A percentile compares a stretch with the other conserved stretches of the same genome.
Evolutionary conservation across 2,113 vertebrate genomes (phyloP).

Genomic region (Odocoileus hemionus): DNA sequence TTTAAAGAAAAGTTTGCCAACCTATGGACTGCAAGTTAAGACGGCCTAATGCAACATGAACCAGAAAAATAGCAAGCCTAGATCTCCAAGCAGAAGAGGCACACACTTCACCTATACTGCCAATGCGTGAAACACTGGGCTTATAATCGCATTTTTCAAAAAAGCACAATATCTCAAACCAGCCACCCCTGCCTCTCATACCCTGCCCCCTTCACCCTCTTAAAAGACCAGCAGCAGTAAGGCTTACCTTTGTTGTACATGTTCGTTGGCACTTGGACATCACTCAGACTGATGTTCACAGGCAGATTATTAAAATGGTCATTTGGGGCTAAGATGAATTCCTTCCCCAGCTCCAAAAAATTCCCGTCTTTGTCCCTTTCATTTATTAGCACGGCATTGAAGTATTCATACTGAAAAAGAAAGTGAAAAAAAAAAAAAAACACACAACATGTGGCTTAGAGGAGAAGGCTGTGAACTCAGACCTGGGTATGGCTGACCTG

Average conservation of each 20-base stretch:
- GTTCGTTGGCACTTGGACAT: constrained; percentile 98
- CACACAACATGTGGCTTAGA: not conserved
- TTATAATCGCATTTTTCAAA: not conserved
- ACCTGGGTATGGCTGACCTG: rapidly evolving
- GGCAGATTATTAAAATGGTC: constrained; percentile 99
- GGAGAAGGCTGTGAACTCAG: not conserved
- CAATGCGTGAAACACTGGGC: not conserved
- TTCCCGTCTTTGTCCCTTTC: constrained; percentile 94
- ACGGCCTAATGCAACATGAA: not conserved
- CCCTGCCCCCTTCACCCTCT: rapidly evolving
- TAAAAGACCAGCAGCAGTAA: rapidly evolving
- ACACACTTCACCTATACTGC: not conserved
- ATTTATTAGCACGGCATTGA: constrained; percentile 98
- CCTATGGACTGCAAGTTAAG: not conserved
- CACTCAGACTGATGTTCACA: constrained; percentile 96
- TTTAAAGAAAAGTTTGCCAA: not conserved
- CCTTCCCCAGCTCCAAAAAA: constrained; percentile 93
- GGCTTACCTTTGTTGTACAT: constrained; percentile 97
- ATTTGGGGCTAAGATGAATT: constrained; percentile 95
- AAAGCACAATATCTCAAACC: not conserved
- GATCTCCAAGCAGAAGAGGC: not conserved
- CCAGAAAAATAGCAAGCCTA: not conserved
- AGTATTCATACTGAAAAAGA: constrained; percentile 95
- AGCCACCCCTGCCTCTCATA: not conserved
- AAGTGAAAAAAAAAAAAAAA: constrained; percentile 22